A percentile compares a stretch with the other conserved stretches of the same genome.
Evolutionary conservation across 2,113 vertebrate genomes (phyloP).

Genomic region (Dinomys branickii): DNA sequence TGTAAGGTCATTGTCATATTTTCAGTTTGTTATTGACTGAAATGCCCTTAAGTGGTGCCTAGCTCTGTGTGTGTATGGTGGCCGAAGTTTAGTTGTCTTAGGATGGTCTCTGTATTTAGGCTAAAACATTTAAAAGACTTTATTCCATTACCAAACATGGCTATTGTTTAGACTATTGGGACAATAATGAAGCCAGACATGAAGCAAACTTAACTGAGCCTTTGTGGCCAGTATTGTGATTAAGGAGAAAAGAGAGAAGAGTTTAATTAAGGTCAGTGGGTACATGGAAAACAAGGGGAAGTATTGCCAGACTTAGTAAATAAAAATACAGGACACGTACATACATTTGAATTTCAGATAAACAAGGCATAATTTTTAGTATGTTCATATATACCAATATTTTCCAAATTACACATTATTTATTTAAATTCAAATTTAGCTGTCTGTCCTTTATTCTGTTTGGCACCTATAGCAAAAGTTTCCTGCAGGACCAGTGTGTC

Average conservation of each 20-base stretch:
- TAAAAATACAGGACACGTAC: neutral
- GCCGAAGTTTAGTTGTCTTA: neutral
- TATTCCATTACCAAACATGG: neutral
- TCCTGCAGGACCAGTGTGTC: neutral
- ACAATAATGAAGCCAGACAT: neutral
- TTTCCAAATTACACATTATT: neutral
- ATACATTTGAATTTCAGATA: slow-evolving; percentile 33
- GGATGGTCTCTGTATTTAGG: neutral
- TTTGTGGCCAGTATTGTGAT: neutral
- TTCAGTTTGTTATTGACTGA: neutral
- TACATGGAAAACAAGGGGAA: neutral
- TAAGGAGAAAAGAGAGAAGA: neutral
- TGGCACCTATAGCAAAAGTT: neutral
- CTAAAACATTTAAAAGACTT: neutral
- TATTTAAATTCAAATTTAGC: slow-evolving; percentile 8
- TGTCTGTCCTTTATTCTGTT: neutral
- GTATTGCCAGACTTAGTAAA: neutral
- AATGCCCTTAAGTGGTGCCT: neutral
- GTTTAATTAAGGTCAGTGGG: neutral
- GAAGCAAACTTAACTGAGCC: neutral
- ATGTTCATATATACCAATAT: neutral
- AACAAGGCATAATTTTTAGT: neutral
- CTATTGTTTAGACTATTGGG: neutral
- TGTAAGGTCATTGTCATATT: neutral
- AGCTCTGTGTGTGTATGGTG: neutral